Conservation (phyloP, 2,888 invertebrate genomes). For the Thymelicus sylvestris region DNA sequence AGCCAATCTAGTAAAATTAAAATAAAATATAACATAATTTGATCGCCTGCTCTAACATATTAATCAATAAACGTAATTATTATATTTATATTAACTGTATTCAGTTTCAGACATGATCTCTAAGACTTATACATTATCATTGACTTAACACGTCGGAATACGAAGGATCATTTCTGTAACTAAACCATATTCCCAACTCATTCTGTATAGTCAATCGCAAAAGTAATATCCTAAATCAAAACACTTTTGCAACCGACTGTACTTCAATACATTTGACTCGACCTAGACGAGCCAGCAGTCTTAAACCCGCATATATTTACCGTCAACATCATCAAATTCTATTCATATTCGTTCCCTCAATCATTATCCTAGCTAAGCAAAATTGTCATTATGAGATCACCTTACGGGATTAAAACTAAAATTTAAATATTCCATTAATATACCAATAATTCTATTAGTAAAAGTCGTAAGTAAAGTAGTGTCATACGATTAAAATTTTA, state of each 20-base stretch:
- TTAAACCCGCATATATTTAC: constrained; percentile 51
- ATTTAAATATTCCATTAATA: constrained; percentile 39
- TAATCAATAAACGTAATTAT: constrained; percentile 43
- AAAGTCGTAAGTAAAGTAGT: constrained; percentile 39
- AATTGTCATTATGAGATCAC: constrained; percentile 73
- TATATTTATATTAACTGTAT: constrained; percentile 27
- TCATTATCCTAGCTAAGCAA: constrained; percentile 54
- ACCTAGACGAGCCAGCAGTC: constrained; percentile 50
- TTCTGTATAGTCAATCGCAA: constrained; percentile 2
- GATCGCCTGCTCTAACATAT: constrained; percentile 55
- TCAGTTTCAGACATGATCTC: background rate
- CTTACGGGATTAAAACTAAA: constrained; percentile 48
- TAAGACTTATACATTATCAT: background rate
- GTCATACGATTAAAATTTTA: constrained; percentile 18
- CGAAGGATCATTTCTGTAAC: background rate
- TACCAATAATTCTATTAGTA: constrained; percentile 45
- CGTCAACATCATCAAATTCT: constrained; percentile 36
- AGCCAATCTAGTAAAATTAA: constrained; percentile 50
- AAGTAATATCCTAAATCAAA: background rate
- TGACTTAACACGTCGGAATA: background rate
- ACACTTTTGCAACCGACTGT: constrained; percentile 1
- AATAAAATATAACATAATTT: constrained; percentile 48
- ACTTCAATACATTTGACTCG: background rate
- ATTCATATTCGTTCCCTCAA: constrained; percentile 21
- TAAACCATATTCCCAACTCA: background rate